Base-by-base conservation (phyloP, 2,888 invertebrate species). In the Choreutis nemorana region DNA sequence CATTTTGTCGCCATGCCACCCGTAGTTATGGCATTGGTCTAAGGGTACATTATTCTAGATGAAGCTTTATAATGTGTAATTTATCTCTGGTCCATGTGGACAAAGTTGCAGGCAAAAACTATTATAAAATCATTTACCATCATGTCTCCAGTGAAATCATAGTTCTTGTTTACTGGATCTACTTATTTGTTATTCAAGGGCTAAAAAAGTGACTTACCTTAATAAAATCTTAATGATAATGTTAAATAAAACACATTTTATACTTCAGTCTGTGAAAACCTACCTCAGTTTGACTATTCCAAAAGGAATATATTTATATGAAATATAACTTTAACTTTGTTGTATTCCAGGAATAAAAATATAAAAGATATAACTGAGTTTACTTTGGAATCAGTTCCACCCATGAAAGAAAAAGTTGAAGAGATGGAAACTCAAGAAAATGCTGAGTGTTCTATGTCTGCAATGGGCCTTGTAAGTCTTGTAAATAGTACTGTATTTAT, bases 301-400 rank as follows among this genome's bases (percentile, higher is more conserved):
- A 9, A 14, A 15, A 23, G 2, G 16, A 24, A 2, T 3, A 16
- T 16, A 4, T 18, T 15, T 6, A 9, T 28, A 10, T 10, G 23
- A 8, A 23, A 23, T 10, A 23, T n/a, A n/a, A n/a, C n/a, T n/a
- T n/a, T 18, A 18, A 9, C 11, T 18, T 32, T 29, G 23, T 10
- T 26, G 24, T 29, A 14, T 55, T 55, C 10, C 52, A 75, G 73
- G 43, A 46, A 48, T 38, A 49, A 51, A 21, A 30, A 11, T 30
- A 49, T 51, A 21, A 28, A 11, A 30, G 51, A 57, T 28, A 41
- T 68, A 23, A 45, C 54, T 11, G 78, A 77, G 32, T 75, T 65
- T 47, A 75, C 75, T 8, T 39, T 78, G 30, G 77, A 77, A 38
- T 56, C 71, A 31, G 71, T 77, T n/a, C 66, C 75, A 27, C 77